A percentile compares a stretch with the other conserved stretches of the same genome.
phyloP scores from a whole-genome alignment of 92 coral and sea anemone species.

The Palythoa grandiflora region DNA sequence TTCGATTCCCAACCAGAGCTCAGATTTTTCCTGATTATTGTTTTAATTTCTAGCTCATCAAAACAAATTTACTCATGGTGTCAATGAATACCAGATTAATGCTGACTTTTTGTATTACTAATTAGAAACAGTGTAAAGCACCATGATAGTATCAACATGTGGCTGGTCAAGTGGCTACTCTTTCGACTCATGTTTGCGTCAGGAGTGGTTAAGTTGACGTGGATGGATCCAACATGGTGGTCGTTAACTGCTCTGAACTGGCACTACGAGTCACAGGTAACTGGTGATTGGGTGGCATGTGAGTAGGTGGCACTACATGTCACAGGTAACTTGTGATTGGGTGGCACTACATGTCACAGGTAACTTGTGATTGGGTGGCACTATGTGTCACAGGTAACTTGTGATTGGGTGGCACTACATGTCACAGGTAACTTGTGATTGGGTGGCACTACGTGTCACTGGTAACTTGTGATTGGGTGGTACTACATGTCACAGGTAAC shows the following conservation, averaged over 20 bases:
- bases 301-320: background rate
- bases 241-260: constrained; percentile 89
- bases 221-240: constrained; percentile 95
- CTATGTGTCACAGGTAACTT: background rate
- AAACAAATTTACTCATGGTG: background rate
- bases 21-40: too few species aligned
- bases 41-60: too few species aligned
- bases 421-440: background rate
- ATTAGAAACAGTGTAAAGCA: constrained; percentile 72
- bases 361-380: background rate
- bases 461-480: too few species aligned
- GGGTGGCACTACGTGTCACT: background rate
- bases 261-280: constrained; percentile 69
- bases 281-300: background rate
- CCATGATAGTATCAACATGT: constrained; percentile 79
- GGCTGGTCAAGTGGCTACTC: constrained; percentile 95
- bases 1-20: too few species aligned
- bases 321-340: too few species aligned
- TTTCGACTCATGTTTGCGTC: constrained; percentile 98
- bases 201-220: constrained; percentile 91
- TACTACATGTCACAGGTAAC: too few species aligned
- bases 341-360: too few species aligned
- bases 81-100: background rate
- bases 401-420: background rate
- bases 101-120: too few species aligned